These are phyloP conservation scores for Tamandua tetradactyla DNA, from an alignment of 2,797 vertebrate genomes.

Conservation along the genomic window DNA sequence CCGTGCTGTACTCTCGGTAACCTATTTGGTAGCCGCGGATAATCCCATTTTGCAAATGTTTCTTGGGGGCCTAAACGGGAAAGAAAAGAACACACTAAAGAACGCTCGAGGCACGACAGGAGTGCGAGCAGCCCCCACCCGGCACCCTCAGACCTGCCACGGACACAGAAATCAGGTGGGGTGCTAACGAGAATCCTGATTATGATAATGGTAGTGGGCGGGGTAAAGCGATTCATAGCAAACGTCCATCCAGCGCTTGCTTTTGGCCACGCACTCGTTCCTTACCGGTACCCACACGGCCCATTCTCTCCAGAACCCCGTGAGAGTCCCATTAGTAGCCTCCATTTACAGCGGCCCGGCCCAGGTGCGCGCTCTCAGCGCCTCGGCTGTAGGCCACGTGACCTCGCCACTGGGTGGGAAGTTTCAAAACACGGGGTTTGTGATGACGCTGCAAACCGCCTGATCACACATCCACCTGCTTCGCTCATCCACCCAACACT, in stretches of 20 bases:
- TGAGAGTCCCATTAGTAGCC: fast-evolving
- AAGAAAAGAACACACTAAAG: background rate
- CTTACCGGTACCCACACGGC: fast-evolving
- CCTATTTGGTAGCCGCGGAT: slow-evolving; percentile 99
- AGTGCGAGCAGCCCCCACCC: fast-evolving
- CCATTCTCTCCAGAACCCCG: fast-evolving
- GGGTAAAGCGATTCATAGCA: too few species aligned
- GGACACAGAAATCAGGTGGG: background rate
- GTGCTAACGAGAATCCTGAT: too few species aligned
- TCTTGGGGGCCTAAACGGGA: slow-evolving; percentile 92
- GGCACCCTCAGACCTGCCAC: background rate
- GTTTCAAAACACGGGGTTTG: fast-evolving
- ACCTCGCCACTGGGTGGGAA: too few species aligned
- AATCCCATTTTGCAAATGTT: slow-evolving; percentile 96
- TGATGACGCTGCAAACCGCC: fast-evolving
- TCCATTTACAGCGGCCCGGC: background rate
- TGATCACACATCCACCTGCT: fast-evolving
- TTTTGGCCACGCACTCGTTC: fast-evolving
- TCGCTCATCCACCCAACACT: fast-evolving
- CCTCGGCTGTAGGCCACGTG: fast-evolving
- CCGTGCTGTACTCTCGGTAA: slow-evolving; percentile 97
- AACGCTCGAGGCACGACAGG: background rate
- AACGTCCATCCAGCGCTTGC: fast-evolving
- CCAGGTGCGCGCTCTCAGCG: background rate
- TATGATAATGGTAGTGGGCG: background rate